These are phyloP conservation scores for Carapus acus DNA, from an alignment of 2,797 vertebrate species.

Conservation along the genomic window DNA sequence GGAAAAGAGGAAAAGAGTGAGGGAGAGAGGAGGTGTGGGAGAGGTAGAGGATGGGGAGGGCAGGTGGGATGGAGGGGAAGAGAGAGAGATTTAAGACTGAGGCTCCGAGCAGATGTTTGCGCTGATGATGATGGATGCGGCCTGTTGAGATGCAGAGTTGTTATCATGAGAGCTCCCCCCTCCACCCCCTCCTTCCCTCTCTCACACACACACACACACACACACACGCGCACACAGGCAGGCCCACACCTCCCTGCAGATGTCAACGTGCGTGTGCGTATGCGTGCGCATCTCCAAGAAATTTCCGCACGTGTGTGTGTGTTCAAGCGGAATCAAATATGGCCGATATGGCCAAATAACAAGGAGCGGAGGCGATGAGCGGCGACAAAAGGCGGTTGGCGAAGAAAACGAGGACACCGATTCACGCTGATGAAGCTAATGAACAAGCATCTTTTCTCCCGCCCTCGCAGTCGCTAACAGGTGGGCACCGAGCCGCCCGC, in stretches of 20 bases:
- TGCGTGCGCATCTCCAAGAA: constrained; percentile 15
- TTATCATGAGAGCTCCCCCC: constrained; percentile 76
- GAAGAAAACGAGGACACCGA: constrained; percentile 26
- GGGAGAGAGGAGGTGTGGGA: constrained; percentile 13
- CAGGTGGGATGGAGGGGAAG: too few relatives aligned
- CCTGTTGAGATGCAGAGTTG: constrained; percentile 74
- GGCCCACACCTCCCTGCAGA: constrained; percentile 59
- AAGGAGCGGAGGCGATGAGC: constrained; percentile 25
- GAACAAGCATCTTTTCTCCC: constrained; percentile 42
- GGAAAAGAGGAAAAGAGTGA: too few relatives aligned
- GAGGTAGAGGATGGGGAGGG: constrained; percentile 46
- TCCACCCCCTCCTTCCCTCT: too few relatives aligned
- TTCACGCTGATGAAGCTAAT: constrained; percentile 56
- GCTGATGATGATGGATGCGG: constrained; percentile 79
- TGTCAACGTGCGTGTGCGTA: constrained; percentile 38
- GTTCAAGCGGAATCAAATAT: constrained; percentile 22
- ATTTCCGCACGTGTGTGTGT: constrained; percentile 20
- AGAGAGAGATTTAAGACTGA: constrained; percentile 71
- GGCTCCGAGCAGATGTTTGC: constrained; percentile 78
- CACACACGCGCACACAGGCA: constrained; percentile 61
- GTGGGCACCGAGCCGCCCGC: too few relatives aligned
- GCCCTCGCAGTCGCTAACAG: constrained; percentile 23
- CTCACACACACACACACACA: too few relatives aligned
- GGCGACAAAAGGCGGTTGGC: constrained; percentile 35
- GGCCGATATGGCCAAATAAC: constrained; percentile 20